Base-by-base conservation (phyloP, 2,888 invertebrate genomes). In the Eupithecia vulgata region DNA sequence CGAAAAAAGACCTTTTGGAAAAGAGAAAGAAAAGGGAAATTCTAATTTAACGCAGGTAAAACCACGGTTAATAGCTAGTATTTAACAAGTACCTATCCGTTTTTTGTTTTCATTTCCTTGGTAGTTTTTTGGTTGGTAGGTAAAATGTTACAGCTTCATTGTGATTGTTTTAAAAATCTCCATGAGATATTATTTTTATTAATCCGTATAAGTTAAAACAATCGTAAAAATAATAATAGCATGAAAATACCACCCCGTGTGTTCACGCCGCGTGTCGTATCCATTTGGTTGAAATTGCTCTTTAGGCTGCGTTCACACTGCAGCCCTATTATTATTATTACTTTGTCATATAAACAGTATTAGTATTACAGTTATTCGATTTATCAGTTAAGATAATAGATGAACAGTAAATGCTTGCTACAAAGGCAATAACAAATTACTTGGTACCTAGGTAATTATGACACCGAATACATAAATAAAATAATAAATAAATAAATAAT, bases 251-350 rank as follows among this genome's bases (percentile, higher is more conserved):
- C 85, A 25, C 67, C 70, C 78, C 77, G 88, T 91, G 90, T 89
- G 85, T n/a, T 1, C 67, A 68, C 81, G 78, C 87, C 81, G 79
- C 84, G 85, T 87, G 88, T 87, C 90, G 90, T 91, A 92, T 91
- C 92, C 93, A 92, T 93, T 93, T 92, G 90, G 89, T 88, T 89
- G 88, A 91, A 92, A 93, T 92, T 91, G 91, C 91, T 91, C 87
- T 90, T 86, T 75, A 78, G 87, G 87, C 80, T 78, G 81, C 80
- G 85, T 81, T 77, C 86, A 89, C 83, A 87, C 80, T 78, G 80
- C 75, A 66, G 62, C 68, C 59, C 81, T 80, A 80, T 79, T 82
- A 80, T 78, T 81, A 76, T 78, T 77, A 79, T 74, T 79, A 77
- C 42, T 68, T 74, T 72, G 7, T 68, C 15, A 67, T 68, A 59